A percentile compares a stretch with the other conserved stretches of the same genome.
Evolutionary conservation across 2,888 invertebrate genomes (phyloP).

Genomic region (Dendrolimus pini): DNA sequence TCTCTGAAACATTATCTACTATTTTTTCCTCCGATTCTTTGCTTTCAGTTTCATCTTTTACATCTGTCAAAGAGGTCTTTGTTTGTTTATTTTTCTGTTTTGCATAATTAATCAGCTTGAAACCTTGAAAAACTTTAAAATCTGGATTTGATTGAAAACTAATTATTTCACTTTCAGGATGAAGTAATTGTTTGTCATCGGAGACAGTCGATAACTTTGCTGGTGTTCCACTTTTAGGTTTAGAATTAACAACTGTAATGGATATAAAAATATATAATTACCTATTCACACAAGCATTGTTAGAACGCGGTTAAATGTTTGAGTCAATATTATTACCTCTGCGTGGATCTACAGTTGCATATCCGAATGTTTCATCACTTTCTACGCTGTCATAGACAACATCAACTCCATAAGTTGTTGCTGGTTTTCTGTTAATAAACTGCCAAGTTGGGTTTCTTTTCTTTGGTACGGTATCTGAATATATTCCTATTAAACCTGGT

Average conservation of each 20-base stretch:
- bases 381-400: constrained; percentile 24
- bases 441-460: constrained; percentile 14
- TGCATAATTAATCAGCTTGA: constrained; percentile 54
- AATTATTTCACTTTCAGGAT: constrained; percentile 44
- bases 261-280: neutral
- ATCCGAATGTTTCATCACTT: constrained; percentile 43
- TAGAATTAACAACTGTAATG: constrained; percentile 13
- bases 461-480: constrained; percentile 40
- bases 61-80: neutral
- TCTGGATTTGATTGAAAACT: constrained; percentile 56
- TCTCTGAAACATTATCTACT: constrained; percentile 12
- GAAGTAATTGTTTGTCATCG: constrained; percentile 22
- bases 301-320: neutral
- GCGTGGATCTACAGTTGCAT: constrained; percentile 57
- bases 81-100: constrained; percentile 32
- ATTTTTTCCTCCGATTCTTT: constrained; percentile 27
- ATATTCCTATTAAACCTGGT: constrained; percentile 56
- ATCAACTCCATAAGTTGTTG: constrained; percentile 25
- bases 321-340: constrained; percentile 28
- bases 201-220: constrained; percentile 29
- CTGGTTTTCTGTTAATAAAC: constrained; percentile 15
- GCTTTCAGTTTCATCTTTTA: neutral
- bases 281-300: too few species aligned
- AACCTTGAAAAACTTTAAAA: constrained; percentile 57
- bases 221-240: constrained; percentile 24